Evolutionary conservation across 2,797 vertebrate species (phyloP).

Genomic region (Macroramphosus scolopax): DNA sequence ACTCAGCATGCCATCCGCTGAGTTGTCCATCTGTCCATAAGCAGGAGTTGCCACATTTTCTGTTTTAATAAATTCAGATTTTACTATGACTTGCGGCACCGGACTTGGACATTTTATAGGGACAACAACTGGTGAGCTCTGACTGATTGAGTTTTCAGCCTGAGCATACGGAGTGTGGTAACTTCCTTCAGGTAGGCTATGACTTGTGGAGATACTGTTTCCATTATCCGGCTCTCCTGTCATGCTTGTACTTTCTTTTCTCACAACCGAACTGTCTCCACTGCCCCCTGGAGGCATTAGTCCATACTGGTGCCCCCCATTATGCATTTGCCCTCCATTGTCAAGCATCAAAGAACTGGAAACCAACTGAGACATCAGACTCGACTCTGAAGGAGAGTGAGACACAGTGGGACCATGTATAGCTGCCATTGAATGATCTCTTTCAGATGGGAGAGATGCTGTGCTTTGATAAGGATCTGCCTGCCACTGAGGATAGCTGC

Average conservation of each 20-base stretch:
- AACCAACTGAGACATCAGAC: slow-evolving; percentile 82
- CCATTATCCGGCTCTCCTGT: slow-evolving; percentile 59
- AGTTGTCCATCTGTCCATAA: slow-evolving; percentile 72
- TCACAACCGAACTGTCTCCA: slow-evolving; percentile 52
- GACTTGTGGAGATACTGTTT: slow-evolving; percentile 68
- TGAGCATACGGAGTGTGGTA: slow-evolving; percentile 66
- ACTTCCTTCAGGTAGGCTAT: slow-evolving; percentile 68
- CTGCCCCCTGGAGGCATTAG: slow-evolving; percentile 64
- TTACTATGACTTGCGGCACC: slow-evolving; percentile 50
- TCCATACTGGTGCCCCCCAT: slow-evolving; percentile 75
- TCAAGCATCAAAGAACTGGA: slow-evolving; percentile 82
- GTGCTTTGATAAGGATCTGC: slow-evolving; percentile 69
- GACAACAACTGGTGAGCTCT: slow-evolving; percentile 54
- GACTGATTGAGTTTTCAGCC: slow-evolving; percentile 57
- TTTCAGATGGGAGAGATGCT: slow-evolving; percentile 64
- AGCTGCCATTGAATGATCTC: slow-evolving; percentile 65
- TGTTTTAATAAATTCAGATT: slow-evolving; percentile 58
- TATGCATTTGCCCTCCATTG: slow-evolving; percentile 77
- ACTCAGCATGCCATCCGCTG: slow-evolving; percentile 61
- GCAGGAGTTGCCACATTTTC: slow-evolving; percentile 59
- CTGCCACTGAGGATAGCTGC: slow-evolving; percentile 73
- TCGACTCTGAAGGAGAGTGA: slow-evolving; percentile 68
- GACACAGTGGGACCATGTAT: slow-evolving; percentile 53
- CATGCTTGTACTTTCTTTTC: slow-evolving; percentile 57
- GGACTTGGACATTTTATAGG: slow-evolving; percentile 63